Base-by-base conservation (phyloP, 2,888 invertebrate species). In the Mylabris sibirica region DNA sequence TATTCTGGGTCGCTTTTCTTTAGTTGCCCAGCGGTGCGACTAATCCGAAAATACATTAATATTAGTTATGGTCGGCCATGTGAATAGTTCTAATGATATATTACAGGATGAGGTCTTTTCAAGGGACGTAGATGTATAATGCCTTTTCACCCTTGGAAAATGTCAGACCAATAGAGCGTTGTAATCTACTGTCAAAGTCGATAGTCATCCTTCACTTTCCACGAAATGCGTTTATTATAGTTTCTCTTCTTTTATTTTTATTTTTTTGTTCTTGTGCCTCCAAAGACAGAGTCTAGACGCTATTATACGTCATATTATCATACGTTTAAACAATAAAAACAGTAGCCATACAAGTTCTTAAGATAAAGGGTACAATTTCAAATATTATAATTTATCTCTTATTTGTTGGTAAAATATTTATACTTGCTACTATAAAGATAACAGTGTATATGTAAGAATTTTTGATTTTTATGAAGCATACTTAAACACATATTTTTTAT, bases 21-120 rank as follows among this genome's bases (percentile, higher is more conserved):
- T 77, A 72, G 72, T 74, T 72, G 74, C 75, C 79, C 79, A 73
- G 78, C 78, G 76, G 81, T 79, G 79, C 76, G 78, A 80, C 83
- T 82, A 83, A 84, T 84, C 82, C 80, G 79, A 81, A 82, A 83
- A 83, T 84, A 82, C 82, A 84, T 83, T 81, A 79, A 81, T 81
- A 82, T 84, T 83, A 84, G 84, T 83, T 82, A 83, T 84, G 84
- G 83, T 80, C 80, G 83, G 78, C 76, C 26, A 65, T 66, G 79
- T 80, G 80, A 80, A 81, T 79, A 79, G 77, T 73, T 72, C 74
- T 72, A 76, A 79, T 84, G 84, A 84, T 84, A 81, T 84, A 84
- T 84, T 80, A 78, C 77, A 77, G 78, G 77, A 78, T 75, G 76
- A 66, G 66, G 73, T 74, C 74, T 75, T 76, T 77, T 77, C 77